These are phyloP conservation scores for Cepphus grylle DNA, from an alignment of 2,113 vertebrate species.

Conservation along the genomic window DNA sequence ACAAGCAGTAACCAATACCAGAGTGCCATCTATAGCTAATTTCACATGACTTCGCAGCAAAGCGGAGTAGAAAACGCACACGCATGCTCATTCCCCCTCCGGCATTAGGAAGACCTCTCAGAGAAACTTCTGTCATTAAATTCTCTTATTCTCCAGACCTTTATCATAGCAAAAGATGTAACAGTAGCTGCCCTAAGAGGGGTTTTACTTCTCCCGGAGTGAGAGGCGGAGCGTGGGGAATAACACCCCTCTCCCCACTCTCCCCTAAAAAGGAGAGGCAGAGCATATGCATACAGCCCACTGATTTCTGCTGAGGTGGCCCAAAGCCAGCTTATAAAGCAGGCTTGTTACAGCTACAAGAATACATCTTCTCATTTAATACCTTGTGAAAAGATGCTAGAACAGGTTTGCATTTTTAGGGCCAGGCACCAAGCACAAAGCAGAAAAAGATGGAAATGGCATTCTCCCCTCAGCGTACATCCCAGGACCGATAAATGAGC, in stretches of 20 bases:
- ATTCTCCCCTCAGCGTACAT: background rate
- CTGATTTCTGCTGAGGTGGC: slow-evolving; percentile 37
- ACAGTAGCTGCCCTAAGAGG: background rate
- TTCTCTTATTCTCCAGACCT: background rate
- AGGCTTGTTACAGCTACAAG: background rate
- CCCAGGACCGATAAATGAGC: rapidly evolving
- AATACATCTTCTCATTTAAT: background rate
- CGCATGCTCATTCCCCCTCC: background rate
- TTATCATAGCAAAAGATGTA: background rate
- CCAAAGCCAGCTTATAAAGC: slow-evolving; percentile 18
- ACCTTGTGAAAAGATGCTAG: background rate
- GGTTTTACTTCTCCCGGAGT: background rate
- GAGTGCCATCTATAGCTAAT: background rate
- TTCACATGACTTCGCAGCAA: background rate
- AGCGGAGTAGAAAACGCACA: background rate
- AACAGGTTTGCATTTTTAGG: background rate
- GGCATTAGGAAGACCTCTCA: rapidly evolving
- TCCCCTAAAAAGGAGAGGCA: slow-evolving; percentile 9
- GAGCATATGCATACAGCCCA: slow-evolving; percentile 49
- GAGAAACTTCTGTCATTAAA: background rate
- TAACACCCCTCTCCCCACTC: background rate
- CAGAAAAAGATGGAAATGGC: background rate
- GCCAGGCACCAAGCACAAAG: background rate
- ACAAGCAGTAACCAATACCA: background rate
- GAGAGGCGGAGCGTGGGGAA: background rate